Base-by-base conservation (phyloP, 2,797 vertebrate species). In the Semotilus atromaculatus region DNA sequence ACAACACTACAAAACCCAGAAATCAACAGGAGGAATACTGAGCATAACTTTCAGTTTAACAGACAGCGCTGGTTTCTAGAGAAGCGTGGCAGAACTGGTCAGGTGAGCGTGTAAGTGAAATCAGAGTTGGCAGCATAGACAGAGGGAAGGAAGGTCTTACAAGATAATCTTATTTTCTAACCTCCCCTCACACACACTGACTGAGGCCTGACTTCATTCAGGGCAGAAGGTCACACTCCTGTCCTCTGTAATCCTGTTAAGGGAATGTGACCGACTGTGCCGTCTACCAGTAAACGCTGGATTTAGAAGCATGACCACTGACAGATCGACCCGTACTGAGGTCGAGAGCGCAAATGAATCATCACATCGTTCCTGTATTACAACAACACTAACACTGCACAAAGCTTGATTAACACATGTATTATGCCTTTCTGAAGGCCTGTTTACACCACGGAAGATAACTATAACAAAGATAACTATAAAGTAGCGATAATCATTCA, bases 211-310 rank as follows among this genome's bases (percentile, higher is more conserved):
- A 78, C 80, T 87, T 86, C 58, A 75, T 66, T 77, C 80, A 88
- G 83, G 84, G 73, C 26, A 83, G 53, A 74, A 73, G 80, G 73
- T 89, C 82, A 76, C 86, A 51, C 19, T 53, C 74, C 62, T 72
- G 70, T 84, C 81, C 86, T 83, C 86, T 89, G 83, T 94, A 94
- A 95, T 95, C 94, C 87, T 82, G 89, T 91, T 93, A 94, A 92
- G 88, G 90, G 91, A 91, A 93, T 92, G 84, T 91, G 89, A 92
- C 89, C 13, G 58, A 74, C 90, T 93, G 93, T 92, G 75, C 90
- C 23, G 89, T 90, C 92, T 79, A 89, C 74, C 71, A 90, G 89
- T 84, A 7, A 66, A 53, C 10, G 14, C 81, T 64, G 82, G 74
- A 86, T 84, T 90, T 85, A 76, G 23, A 86, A 88, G 87, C 85